Conservation (phyloP, 2,797 vertebrate species). For the Margarornis squamiger region DNA sequence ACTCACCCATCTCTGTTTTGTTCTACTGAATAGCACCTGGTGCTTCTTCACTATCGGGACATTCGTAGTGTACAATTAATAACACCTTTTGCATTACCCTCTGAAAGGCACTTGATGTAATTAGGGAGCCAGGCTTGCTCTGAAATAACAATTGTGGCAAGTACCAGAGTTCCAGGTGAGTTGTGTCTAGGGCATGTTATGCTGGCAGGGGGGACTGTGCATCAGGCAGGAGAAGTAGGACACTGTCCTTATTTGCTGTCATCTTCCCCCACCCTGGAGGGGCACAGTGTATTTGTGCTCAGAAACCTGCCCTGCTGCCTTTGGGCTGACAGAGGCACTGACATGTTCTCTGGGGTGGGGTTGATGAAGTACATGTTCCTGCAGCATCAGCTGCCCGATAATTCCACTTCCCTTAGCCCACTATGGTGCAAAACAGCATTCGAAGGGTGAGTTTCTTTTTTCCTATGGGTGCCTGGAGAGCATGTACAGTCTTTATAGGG, state of each 20-base stretch:
- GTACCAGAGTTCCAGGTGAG: neutral
- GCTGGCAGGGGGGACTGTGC: neutral
- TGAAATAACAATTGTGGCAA: neutral
- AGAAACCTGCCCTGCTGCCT: neutral
- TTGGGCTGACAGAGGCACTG: neutral
- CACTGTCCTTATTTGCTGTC: neutral
- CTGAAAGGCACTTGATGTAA: neutral
- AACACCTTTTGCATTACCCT: neutral
- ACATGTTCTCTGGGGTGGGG: neutral
- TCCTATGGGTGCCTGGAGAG: constrained; percentile 38
- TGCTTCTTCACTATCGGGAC: neutral
- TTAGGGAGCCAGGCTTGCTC: neutral
- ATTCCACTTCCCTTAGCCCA: constrained; percentile 1
- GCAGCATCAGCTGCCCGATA: constrained; percentile 4
- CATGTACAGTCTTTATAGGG: neutral
- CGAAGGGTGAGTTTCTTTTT: neutral
- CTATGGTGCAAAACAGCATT: constrained; percentile 46
- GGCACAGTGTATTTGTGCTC: neutral
- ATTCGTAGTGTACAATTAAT: neutral
- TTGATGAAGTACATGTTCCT: neutral
- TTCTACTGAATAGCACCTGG: neutral
- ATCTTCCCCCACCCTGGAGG: too few species aligned
- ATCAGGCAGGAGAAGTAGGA: neutral
- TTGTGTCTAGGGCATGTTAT: neutral
- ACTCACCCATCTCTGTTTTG: neutral